These are phyloP conservation scores for Phylloscopus collybita DNA, from an alignment of 2,797 vertebrate species.

Conservation along the genomic window DNA sequence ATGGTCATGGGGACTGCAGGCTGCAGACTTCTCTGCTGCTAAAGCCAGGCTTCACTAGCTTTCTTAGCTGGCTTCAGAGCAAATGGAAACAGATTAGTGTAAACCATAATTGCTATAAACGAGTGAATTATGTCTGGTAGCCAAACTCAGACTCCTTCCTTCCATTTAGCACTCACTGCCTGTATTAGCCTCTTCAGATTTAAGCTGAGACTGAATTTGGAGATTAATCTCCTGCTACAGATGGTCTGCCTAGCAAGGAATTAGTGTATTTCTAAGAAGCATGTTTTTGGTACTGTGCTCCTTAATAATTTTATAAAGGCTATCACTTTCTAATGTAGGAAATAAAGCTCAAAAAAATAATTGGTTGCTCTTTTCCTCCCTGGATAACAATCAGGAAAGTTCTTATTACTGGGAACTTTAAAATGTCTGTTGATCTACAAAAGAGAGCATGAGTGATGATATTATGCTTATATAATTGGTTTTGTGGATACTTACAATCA, in stretches of 20 bases:
- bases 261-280: background rate
- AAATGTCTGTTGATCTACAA: slow-evolving; percentile 62
- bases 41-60: background rate
- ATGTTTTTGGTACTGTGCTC: background rate
- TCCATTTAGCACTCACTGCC: background rate
- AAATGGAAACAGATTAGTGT: background rate
- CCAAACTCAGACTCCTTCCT: background rate
- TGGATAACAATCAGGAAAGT: slow-evolving; percentile 40
- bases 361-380: background rate
- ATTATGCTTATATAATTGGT: slow-evolving; percentile 50
- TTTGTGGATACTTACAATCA: slow-evolving; percentile 46
- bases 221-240: background rate
- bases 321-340: background rate
- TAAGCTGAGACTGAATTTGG: background rate
- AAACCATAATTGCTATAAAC: background rate
- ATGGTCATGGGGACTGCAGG: background rate
- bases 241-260: background rate
- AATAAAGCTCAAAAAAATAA: background rate
- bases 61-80: background rate
- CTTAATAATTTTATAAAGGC: background rate
- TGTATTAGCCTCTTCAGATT: background rate
- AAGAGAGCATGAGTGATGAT: slow-evolving; percentile 47
- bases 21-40: background rate
- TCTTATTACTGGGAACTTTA: slow-evolving; percentile 60
- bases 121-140: background rate